Evolutionary conservation across 2,113 vertebrate species (phyloP).

Genomic region (Excalfactoria chinensis): DNA sequence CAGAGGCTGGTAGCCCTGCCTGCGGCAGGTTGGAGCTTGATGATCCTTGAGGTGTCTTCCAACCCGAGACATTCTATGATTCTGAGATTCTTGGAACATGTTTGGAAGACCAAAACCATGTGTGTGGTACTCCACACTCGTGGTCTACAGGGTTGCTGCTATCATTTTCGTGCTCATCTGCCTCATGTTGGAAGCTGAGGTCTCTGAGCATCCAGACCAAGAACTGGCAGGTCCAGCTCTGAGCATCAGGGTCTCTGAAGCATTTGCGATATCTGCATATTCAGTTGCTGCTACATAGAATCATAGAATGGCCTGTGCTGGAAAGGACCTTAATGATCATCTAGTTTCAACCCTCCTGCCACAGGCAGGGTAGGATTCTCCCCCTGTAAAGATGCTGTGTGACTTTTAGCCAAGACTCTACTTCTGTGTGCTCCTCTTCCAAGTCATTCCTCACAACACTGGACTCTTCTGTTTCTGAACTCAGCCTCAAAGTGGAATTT

Average conservation of each 20-base stretch:
- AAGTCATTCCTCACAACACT: background rate
- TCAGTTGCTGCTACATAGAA: background rate
- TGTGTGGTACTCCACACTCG: background rate
- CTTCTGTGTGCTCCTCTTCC: background rate
- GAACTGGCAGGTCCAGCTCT: background rate
- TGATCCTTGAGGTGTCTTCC: too few relatives aligned
- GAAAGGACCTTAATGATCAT: too few relatives aligned
- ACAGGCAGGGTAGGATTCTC: background rate
- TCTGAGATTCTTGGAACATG: background rate
- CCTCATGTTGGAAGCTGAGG: background rate
- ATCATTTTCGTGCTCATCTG: background rate
- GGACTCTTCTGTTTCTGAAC: slow-evolving; percentile 18
- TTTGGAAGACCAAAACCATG: background rate
- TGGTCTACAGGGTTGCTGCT: background rate
- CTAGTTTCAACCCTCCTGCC: too few relatives aligned
- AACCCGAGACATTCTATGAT: too few relatives aligned
- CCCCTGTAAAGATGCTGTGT: background rate
- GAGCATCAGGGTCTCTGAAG: background rate
- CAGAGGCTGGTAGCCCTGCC: too few relatives aligned
- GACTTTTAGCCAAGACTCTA: background rate
- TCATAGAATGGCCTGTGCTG: too few relatives aligned
- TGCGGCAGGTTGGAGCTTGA: too few relatives aligned
- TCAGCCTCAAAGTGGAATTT: background rate
- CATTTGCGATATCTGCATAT: background rate
- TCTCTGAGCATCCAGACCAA: background rate